These are phyloP conservation scores for Ctena decussata DNA, from an alignment of 2,888 invertebrate species.

Conservation along the genomic window DNA sequence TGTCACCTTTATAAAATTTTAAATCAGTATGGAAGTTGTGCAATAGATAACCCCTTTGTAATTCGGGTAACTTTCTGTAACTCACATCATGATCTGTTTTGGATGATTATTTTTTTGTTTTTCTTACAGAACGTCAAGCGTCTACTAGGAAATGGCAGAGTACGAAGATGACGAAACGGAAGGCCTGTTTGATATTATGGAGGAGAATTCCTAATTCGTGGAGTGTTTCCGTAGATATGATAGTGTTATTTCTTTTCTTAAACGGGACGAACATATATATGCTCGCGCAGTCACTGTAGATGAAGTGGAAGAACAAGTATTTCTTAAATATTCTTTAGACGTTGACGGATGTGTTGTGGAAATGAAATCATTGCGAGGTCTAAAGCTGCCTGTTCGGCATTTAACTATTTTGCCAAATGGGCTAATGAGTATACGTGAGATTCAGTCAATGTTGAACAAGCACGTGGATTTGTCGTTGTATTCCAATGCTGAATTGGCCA, in stretches of 20 bases:
- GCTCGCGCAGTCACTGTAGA: slow-evolving; percentile 19
- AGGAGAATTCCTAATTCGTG: not conserved
- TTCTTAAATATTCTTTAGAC: slow-evolving; percentile 20
- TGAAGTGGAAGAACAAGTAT: slow-evolving; percentile 4
- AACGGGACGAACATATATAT: slow-evolving; percentile 16
- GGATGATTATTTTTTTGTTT: not conserved
- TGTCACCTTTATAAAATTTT: not conserved
- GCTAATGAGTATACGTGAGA: slow-evolving; percentile 3
- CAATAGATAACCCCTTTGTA: not conserved
- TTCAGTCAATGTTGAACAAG: slow-evolving; percentile 45
- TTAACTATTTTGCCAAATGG: slow-evolving; percentile 23
- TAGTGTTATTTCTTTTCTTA: not conserved
- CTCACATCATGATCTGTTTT: not conserved
- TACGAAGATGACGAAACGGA: not conserved
- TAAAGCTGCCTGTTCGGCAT: slow-evolving; percentile 21
- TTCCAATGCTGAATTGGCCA: slow-evolving; percentile 23
- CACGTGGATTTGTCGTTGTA: slow-evolving; percentile 41
- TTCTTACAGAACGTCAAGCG: not conserved
- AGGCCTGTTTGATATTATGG: slow-evolving; percentile 1
- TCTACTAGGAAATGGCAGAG: not conserved
- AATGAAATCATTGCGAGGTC: slow-evolving; percentile 13
- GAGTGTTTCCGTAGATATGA: not conserved
- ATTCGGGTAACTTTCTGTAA: not conserved
- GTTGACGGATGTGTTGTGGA: slow-evolving; percentile 40
- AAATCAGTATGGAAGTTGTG: not conserved